Evolutionary conservation across 1,140 invertebrate species (phyloP), one percentile per base, ranked within the genome.

Genomic region (Octopus bimaculoides): DNA sequence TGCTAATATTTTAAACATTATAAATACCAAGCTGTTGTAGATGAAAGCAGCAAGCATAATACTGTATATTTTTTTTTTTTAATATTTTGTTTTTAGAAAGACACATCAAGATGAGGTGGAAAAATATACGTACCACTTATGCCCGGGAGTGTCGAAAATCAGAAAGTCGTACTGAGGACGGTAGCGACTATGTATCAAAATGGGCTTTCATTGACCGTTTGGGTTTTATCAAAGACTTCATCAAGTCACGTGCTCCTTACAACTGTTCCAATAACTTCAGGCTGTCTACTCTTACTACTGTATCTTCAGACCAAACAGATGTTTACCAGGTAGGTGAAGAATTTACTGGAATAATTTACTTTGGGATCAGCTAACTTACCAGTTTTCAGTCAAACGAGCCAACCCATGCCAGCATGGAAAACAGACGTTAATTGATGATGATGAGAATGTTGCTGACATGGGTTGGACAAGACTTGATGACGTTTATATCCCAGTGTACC

Each of bases 171-270:
- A 4, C 66, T 12, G 66, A 71, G 1, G 6, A 14, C 4, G 26
- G 26, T 71, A 14, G 17, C 7, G 66, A 71, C 26, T 71, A 71
- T 14, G 66, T 71, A 6, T 71, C 66, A n/a, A 71, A 71, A 71
- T 71, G 66, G 66, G 66, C 66, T 71, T 71, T 71, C 66, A 71
- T 71, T 14, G 66, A 71, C 3, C 17, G 66, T 6, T 4, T 71
- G 17, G 66, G 66, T 6, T 71, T 71, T 71, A 20, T 71, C 14
- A 71, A 71, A 71, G 66, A 71, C 66, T 71, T 71, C 14, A 71
- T 71, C 3, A 71, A 71, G 26, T 14, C 66, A 71, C 17, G 66
- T 6, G 14, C 14, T 71, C 66, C 66, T 71, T 71, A 71, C 66
- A 71, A 9, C 26, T n/a, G 14, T 17, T 71, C 26, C 26, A 71